phyloP scores from a whole-genome alignment of 2,888 invertebrate genomes.

The Drosophila pseudotakahashii region DNA sequence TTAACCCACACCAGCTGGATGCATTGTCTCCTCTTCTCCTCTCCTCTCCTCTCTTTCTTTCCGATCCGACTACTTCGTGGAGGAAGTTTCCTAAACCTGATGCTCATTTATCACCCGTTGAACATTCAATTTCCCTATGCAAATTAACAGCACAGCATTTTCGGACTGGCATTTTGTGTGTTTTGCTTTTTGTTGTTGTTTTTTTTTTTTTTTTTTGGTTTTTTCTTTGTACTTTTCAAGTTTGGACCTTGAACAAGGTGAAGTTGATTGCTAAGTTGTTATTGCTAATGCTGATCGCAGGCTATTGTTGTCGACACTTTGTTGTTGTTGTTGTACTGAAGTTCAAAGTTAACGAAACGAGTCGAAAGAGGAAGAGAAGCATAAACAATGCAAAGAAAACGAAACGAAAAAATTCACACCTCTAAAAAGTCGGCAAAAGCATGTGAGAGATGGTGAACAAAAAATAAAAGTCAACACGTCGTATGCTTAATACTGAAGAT shows the following conservation, averaged over 20 bases:
- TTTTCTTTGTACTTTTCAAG: slow-evolving; percentile 20
- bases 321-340: slow-evolving; percentile 61
- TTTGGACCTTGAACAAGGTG: slow-evolving; percentile 77
- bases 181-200: slow-evolving; percentile 22
- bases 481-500: slow-evolving; percentile 66
- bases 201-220: slow-evolving; percentile 19
- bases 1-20: slow-evolving; percentile 6
- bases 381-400: slow-evolving; percentile 74
- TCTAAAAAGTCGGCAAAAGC: slow-evolving; percentile 15
- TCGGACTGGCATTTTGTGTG: slow-evolving; percentile 23
- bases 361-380: slow-evolving; percentile 16
- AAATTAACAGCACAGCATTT: slow-evolving; percentile 56
- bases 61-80: neutral
- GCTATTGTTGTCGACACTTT: slow-evolving; percentile 20
- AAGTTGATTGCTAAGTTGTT: slow-evolving; percentile 71
- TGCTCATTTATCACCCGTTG: slow-evolving; percentile 26
- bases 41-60: too few relatives aligned
- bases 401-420: slow-evolving; percentile 74
- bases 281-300: slow-evolving; percentile 25
- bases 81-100: slow-evolving; percentile 24
- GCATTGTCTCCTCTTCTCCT: neutral
- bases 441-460: slow-evolving; percentile 1
- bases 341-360: slow-evolving; percentile 70
- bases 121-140: slow-evolving; percentile 77
- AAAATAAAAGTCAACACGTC: slow-evolving; percentile 49